phyloP scores from a whole-genome alignment of 2,113 vertebrate species.

The Psettodes erumei region DNA sequence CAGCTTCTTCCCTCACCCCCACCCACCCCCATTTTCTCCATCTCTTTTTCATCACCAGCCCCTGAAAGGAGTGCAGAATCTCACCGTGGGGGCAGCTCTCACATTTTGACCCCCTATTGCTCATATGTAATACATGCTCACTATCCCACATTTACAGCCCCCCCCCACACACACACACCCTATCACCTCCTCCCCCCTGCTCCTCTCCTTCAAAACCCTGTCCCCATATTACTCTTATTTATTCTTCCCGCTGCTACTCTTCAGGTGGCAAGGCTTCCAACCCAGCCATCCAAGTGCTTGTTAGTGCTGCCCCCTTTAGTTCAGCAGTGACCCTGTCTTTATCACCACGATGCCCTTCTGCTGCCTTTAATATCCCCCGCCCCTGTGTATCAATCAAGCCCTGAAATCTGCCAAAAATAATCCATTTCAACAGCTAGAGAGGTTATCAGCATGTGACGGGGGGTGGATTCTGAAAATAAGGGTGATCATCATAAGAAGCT shows the following conservation, averaged over 20 bases:
- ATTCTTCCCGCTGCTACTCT: constrained; percentile 49
- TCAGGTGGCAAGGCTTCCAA: constrained; percentile 46
- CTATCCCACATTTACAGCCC: constrained; percentile 22
- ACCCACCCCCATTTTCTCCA: constrained; percentile 31
- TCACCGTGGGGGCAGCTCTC: constrained; percentile 53
- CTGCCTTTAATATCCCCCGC: constrained; percentile 45
- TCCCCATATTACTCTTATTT: constrained; percentile 58
- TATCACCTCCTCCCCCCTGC: not conserved
- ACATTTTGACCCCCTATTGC: constrained; percentile 69
- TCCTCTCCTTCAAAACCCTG: constrained; percentile 42
- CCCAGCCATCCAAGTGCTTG: constrained; percentile 56
- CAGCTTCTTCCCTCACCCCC: not conserved
- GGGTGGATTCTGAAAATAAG: constrained; percentile 1
- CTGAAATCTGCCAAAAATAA: constrained; percentile 63
- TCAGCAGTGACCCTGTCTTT: constrained; percentile 47
- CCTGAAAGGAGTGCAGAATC: constrained; percentile 49
- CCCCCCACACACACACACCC: not conserved
- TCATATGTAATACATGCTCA: constrained; percentile 59
- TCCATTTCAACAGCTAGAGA: constrained; percentile 43
- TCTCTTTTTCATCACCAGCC: constrained; percentile 68
- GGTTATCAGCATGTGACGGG: constrained; percentile 17
- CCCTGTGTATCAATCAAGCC: constrained; percentile 58
- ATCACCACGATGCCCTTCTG: constrained; percentile 58
- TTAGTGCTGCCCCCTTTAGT: constrained; percentile 74
- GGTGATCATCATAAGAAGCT: constrained; percentile 37